Evolutionary conservation across 2,888 invertebrate genomes (phyloP), one percentile per base, ranked within the genome.

Genomic region (Agrochola litura): DNA sequence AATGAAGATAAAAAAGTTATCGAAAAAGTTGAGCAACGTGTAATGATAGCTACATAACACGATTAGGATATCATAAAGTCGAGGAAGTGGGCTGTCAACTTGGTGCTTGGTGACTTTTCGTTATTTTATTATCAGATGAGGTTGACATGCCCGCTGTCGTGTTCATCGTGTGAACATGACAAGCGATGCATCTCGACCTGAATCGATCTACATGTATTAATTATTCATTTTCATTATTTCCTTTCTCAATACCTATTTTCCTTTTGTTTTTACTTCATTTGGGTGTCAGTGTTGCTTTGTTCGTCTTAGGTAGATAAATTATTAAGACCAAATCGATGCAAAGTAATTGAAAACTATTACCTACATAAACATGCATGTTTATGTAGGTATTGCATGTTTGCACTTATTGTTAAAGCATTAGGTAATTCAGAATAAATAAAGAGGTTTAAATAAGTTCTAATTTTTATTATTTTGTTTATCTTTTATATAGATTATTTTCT

Each of bases 51-150:
- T 22, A 61, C 65, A 81, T 74, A 72, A 79, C 65, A 72, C 71
- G 86, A 90, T 87, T 90, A 92, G 89, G 86, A 79, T 86, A 87
- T 87, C 90, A 91, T 90, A 86, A 90, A 87, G 52, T 49, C 12
- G 16, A 87, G 87, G 87, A 84, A 85, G 64, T 77, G 25, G 30
- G 79, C 61, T 84, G 84, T 92, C 92, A 91, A 90, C 90, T 79
- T 65, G 61, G 69, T 63, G 37, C 89, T 82, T 74, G 70, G 70
- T 56, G 22, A 72, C 63, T 82, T 83, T 79, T 83, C 82, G 63
- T 77, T 77, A 81, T 60, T 82, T 79, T 82, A 82, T 84, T 86
- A 88, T 86, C 76, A 61, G 73, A 66, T 77, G 75, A 77, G 76
- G 76, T 67, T 86, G 83, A 86, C 83, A 81, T 25, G 76, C 8